Evolutionary conservation across 2,113 vertebrate genomes (phyloP).

Genomic region (Oncorhynchus nerka): DNA sequence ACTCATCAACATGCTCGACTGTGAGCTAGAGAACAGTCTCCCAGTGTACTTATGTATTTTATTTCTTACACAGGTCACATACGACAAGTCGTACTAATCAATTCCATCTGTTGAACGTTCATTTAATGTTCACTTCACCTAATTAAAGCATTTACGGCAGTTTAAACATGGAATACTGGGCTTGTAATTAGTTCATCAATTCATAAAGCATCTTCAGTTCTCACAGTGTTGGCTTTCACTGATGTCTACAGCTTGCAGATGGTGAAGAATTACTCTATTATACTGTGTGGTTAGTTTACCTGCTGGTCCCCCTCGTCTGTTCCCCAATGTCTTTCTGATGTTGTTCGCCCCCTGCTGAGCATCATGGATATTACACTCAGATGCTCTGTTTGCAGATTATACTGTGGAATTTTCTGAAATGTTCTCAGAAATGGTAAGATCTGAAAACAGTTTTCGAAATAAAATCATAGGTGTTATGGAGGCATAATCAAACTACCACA

Average conservation of each 20-base stretch:
- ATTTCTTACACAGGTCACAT: constrained; percentile 20
- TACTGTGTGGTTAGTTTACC: constrained; percentile 12
- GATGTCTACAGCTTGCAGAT: constrained; percentile 35
- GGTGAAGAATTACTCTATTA: constrained; percentile 10
- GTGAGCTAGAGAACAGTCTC: constrained; percentile 21
- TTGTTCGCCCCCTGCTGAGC: constrained; percentile 33
- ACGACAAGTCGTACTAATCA: constrained; percentile 29
- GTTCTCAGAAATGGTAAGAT: background rate
- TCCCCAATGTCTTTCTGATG: constrained; percentile 18
- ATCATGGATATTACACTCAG: background rate
- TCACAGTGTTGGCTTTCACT: constrained; percentile 11
- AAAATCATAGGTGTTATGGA: no score
- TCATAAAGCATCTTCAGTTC: constrained; percentile 29
- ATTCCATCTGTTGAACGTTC: constrained; percentile 28
- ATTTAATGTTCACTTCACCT: constrained; percentile 33
- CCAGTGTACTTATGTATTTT: constrained; percentile 24
- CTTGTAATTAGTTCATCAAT: constrained; percentile 37
- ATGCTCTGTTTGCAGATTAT: background rate
- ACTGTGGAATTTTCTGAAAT: background rate
- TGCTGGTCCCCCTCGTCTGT: background rate
- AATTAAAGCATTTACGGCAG: constrained; percentile 40
- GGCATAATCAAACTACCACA: no score
- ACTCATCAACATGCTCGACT: constrained; percentile 8
- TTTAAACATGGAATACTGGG: constrained; percentile 27
- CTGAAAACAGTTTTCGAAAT: background rate